These are phyloP conservation scores for Bradypodion pumilum DNA, from an alignment of 2,797 vertebrate genomes.

Conservation along the genomic window DNA sequence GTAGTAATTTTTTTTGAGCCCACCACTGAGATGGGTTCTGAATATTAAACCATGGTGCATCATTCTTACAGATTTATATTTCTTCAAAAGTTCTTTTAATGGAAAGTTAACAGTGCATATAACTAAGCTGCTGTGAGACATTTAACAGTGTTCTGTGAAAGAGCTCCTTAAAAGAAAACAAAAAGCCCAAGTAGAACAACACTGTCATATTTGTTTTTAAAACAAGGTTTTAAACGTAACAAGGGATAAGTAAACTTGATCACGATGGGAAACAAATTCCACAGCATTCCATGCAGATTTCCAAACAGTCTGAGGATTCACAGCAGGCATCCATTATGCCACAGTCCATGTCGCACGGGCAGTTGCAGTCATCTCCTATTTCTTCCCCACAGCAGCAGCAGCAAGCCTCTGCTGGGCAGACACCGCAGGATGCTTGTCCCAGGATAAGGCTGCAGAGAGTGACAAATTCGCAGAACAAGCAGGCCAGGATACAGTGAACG, in stretches of 20 bases:
- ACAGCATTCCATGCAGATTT: slow-evolving; percentile 99
- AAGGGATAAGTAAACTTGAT: slow-evolving; percentile 64
- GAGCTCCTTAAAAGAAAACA: slow-evolving; percentile 45
- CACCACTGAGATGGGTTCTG: too few relatives aligned
- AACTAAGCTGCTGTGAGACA: slow-evolving; percentile 56
- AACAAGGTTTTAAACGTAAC: slow-evolving; percentile 35
- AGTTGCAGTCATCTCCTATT: slow-evolving; percentile 94
- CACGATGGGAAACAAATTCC: slow-evolving; percentile 96
- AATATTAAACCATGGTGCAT: slow-evolving; percentile 63
- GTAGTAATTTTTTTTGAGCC: too few relatives aligned
- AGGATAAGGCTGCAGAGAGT: slow-evolving; percentile 95
- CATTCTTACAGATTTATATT: slow-evolving; percentile 48
- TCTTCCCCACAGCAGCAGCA: slow-evolving; percentile 92
- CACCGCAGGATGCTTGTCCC: slow-evolving; percentile 90
- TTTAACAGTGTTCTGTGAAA: slow-evolving; percentile 67
- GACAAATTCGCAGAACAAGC: slow-evolving; percentile 98
- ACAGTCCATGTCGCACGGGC: slow-evolving; percentile 95
- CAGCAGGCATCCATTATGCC: slow-evolving; percentile 98
- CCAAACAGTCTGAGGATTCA: slow-evolving; percentile 97
- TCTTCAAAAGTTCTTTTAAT: slow-evolving; percentile 53
- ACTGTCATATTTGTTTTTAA: slow-evolving; percentile 38
- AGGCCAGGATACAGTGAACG: slow-evolving; percentile 97
- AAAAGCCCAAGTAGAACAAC: slow-evolving; percentile 45
- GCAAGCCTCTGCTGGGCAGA: slow-evolving; percentile 90
- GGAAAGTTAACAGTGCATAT: slow-evolving; percentile 75